Percentiles rank a stretch among this genome's conserved stretches.
These are phyloP conservation scores for Drosophila tsacasi DNA, from an alignment of 1,140 invertebrate genomes.

Conservation along the genomic window DNA sequence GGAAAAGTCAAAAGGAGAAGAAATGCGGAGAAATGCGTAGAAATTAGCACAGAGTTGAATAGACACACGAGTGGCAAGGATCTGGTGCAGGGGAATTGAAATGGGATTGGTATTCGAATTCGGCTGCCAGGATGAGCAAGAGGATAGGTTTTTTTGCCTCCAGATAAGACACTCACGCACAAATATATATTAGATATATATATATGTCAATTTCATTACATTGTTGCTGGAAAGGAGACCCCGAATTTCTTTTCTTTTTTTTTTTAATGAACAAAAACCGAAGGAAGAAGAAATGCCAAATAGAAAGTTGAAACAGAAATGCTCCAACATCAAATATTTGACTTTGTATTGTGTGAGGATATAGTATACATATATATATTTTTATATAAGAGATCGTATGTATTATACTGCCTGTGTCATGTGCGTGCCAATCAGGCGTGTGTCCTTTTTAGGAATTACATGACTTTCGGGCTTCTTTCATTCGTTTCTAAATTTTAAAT, in stretches of 20 bases:
- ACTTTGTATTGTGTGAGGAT: constrained; percentile 63
- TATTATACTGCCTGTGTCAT: constrained; percentile 34
- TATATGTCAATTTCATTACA: constrained; percentile 74
- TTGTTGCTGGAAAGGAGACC: constrained; percentile 54
- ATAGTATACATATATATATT: constrained; percentile 1
- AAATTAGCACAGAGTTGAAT: constrained; percentile 81
- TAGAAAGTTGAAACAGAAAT: constrained; percentile 76
- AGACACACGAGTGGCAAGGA: constrained; percentile 64
- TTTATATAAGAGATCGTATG: background rate
- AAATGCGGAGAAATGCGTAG: constrained; percentile 57
- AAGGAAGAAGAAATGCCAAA: constrained; percentile 15
- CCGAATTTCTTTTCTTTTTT: constrained; percentile 21
- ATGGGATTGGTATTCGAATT: constrained; percentile 21
- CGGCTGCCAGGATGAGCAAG: constrained; percentile 14
- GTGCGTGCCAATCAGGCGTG: constrained; percentile 80
- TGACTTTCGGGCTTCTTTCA: constrained; percentile 30
- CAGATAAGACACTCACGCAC: constrained; percentile 58
- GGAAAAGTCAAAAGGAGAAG: constrained; percentile 23
- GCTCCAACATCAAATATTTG: constrained; percentile 77
- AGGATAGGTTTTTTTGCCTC: constrained; percentile 37
- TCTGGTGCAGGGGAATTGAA: constrained; percentile 4
- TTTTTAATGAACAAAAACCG: constrained; percentile 55
- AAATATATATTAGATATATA: background rate
- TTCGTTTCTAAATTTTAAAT: constrained; percentile 77
- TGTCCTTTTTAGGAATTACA: constrained; percentile 58